phyloP scores from a whole-genome alignment of 1,140 invertebrate genomes.

The Drosophila erecta region DNA sequence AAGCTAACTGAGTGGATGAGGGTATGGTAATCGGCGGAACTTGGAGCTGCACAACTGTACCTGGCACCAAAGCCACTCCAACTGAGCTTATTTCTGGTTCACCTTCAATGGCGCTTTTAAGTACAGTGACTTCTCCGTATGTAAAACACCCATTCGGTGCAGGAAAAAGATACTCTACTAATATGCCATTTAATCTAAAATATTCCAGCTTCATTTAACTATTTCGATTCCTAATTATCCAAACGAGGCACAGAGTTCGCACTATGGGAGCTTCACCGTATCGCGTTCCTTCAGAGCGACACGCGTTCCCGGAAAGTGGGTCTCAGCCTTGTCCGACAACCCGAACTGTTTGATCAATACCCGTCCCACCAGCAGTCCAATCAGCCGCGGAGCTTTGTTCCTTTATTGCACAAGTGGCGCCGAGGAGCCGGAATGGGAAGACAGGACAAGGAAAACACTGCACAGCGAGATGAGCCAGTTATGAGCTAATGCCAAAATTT shows the following conservation, averaged over 20 bases:
- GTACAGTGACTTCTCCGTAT: background rate
- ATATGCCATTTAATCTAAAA: no score
- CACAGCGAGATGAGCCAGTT: conserved; percentile 31
- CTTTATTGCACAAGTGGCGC: conserved; percentile 63
- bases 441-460: conserved; percentile 15
- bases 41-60: conserved; percentile 54
- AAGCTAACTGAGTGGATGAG: conserved; percentile 51
- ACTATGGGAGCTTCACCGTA: conserved; percentile 12
- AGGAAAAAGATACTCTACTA: no score
- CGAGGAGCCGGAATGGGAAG: conserved; percentile 46
- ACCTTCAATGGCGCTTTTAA: conserved; percentile 43
- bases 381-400: conserved; percentile 51
- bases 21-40: conserved; percentile 29
- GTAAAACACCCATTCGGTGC: background rate
- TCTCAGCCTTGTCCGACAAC: conserved; percentile 26
- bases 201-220: no score
- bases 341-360: conserved; percentile 73
- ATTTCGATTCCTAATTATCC: no score
- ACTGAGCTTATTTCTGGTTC: conserved; percentile 36
- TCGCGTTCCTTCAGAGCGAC: conserved; percentile 2
- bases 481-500: conserved; percentile 69
- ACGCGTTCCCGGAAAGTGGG: conserved; percentile 42
- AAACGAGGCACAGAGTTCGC: no score
- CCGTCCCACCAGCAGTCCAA: conserved; percentile 35
- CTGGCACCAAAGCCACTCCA: conserved; percentile 44